A percentile compares a stretch with the other conserved stretches of the same genome.
phyloP scores from a whole-genome alignment of 1,140 invertebrate species.

The Drosophila malerkotliana region DNA sequence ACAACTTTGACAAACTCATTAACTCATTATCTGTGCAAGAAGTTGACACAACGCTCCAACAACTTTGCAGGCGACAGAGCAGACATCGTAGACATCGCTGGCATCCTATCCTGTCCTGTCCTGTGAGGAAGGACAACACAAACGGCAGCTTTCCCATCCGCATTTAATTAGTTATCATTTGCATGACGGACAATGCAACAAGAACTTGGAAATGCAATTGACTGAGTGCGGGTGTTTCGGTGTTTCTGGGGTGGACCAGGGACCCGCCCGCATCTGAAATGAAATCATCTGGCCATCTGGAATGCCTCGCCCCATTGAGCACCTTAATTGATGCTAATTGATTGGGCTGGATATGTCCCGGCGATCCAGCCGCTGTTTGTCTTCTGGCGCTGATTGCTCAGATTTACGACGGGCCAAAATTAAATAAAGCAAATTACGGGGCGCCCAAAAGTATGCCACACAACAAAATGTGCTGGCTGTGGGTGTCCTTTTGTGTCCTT shows the following conservation, averaged over 20 bases:
- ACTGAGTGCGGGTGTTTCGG: neutral
- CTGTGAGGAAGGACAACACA: conserved; percentile 8
- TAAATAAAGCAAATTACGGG: conserved; percentile 67
- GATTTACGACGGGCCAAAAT: conserved; percentile 72
- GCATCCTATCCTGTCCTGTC: neutral
- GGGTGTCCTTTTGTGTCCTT: conserved; percentile 24
- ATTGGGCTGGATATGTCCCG: conserved; percentile 39
- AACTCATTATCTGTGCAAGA: conserved; percentile 72
- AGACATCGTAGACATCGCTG: conserved; percentile 28
- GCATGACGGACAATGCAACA: conserved; percentile 35
- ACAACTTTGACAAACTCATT: conserved; percentile 69
- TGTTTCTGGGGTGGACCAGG: neutral
- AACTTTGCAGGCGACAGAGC: conserved; percentile 60
- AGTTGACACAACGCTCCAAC: conserved; percentile 59
- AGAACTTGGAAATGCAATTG: conserved; percentile 14
- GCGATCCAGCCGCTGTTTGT: conserved; percentile 30
- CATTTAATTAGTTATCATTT: conserved; percentile 61
- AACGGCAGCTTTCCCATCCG: conserved; percentile 30
- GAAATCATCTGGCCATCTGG: conserved; percentile 5
- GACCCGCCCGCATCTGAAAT: conserved; percentile 11
- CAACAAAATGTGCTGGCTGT: conserved; percentile 25
- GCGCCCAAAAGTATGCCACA: conserved; percentile 34
- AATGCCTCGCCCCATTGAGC: conserved; percentile 48
- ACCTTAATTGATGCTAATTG: conserved; percentile 75
- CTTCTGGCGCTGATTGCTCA: conserved; percentile 52